Percentiles rank a stretch among this genome's conserved stretches.
Conservation (phyloP, 2,797 vertebrate genomes). For the Micrastur ruficollis region DNA sequence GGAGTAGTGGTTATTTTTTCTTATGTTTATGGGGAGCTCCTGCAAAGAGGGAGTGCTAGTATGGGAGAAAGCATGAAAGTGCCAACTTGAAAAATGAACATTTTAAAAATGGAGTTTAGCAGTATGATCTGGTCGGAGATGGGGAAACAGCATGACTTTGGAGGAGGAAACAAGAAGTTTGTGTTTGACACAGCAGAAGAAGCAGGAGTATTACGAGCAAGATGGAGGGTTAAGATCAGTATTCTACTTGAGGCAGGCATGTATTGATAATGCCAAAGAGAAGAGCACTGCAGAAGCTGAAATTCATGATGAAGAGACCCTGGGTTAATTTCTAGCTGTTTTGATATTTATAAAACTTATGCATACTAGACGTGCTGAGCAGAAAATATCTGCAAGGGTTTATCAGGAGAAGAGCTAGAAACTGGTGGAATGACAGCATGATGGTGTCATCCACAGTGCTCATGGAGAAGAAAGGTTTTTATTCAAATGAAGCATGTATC, state of each 20-base stretch:
- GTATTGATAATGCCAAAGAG: not conserved
- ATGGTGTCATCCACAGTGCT: not conserved
- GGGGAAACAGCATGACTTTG: not conserved
- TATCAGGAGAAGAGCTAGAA: not conserved
- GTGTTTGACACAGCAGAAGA: constrained; percentile 4
- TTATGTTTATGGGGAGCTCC: constrained; percentile 48
- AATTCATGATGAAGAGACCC: not conserved
- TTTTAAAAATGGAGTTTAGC: constrained; percentile 33
- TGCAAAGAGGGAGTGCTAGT: constrained; percentile 37
- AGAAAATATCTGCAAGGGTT: not conserved
- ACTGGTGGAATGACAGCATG: not conserved
- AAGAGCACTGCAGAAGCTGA: not conserved
- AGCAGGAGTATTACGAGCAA: not conserved
- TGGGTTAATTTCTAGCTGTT: not conserved
- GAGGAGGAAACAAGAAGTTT: constrained; percentile 35
- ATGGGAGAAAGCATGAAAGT: constrained; percentile 58
- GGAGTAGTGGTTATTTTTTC: constrained; percentile 54
- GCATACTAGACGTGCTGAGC: not conserved
- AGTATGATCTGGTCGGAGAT: not conserved
- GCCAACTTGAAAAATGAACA: constrained; percentile 58
- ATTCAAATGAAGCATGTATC: not conserved
- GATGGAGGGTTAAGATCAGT: not conserved
- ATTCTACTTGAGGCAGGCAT: not conserved
- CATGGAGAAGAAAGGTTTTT: not conserved
- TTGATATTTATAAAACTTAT: not conserved